Base-by-base conservation (phyloP, 2,113 vertebrate species). In the Lucifuga dentata region DNA sequence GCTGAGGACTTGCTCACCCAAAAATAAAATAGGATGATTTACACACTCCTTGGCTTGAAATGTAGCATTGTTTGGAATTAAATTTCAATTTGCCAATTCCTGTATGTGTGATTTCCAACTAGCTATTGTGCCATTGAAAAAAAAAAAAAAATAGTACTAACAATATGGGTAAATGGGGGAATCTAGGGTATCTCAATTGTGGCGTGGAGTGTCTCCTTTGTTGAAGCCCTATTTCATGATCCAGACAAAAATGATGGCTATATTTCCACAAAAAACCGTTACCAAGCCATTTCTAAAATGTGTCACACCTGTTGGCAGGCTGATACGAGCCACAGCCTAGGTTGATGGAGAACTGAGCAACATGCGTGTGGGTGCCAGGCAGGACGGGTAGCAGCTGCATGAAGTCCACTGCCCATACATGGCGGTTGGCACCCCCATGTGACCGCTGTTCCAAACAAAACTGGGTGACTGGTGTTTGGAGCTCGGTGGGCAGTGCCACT, bases 311-410 rank as follows among this genome's bases (percentile, higher is more conserved):
- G 94, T 98, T 98, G 56, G 95, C 95, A 43, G 95, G 95, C 61
- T 98, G 96, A 51, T 97, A 95, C 15, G 96, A 97, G 78, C 97
- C 98, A 84, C 98, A 99, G 52, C 98, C 98, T 43, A 99, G 88
- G 86, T 98, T 98, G 89, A 99, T 95, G 71, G 97, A 99, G 90
- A 99, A 99, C 70, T 99, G 96, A 69, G 94, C 95, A 86, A 98
- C 93, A 59, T 99, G 97, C 11, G 97, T 97, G 86, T 94, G 92
- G 0, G 94, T 92, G 38, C 93, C 91, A 62, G 97, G 95, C 2
- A 98, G 91, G 65, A 97, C 93, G 0, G 97, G 96, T 24, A 99
- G 93, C 80, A 98, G 85, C 0, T 98, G 97, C 92, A 99, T 94
- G 71, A 95, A 97, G 86, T 99, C 97, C 68, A 99, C 73, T 15